Base-by-base conservation (phyloP, 2,797 vertebrate genomes). In the Loris lydekkerianus region DNA sequence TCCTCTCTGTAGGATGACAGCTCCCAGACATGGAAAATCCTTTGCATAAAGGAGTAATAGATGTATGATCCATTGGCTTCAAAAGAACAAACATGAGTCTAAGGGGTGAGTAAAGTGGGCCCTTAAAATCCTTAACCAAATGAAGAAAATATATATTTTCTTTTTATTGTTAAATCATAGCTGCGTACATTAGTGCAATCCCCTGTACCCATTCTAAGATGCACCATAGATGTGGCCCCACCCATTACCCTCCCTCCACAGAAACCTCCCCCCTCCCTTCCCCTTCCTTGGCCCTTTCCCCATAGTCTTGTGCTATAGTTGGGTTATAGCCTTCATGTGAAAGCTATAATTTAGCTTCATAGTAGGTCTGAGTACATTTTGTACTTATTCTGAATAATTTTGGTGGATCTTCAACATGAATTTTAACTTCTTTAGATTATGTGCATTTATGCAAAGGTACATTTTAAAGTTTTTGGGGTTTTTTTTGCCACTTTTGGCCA, bases 111-210 rank as follows among this genome's bases (percentile, higher is more conserved):
- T 56, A 76, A 85, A 87, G 14, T 49, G 2, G 0, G 6, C 27
- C 14, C 82, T 93, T 85, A 94, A 76, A 77, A 43, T 46, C 18
- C 3, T 70, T 88, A 70, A 89, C 15, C 46, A 69, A 81, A 63
- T 43, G 2, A 56, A 78, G 9, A 27, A 89, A 93, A 80, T 63
- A 37, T 34, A 34, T 34, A 34, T 34, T 34, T 34, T 34, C 34
- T 34, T 34, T 34, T 34, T 34, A 34, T 34, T 34, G 34, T 34
- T 34, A 34, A 34, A 34, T 34, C 34, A 34, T 34, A 34, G 34
- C 34, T 34, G 34, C 34, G 34, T 34, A 34, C 34, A 34, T 34
- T 34, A 34, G 34, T 34, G 34, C 34, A 34, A 34, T 34, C 34
- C 34, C 34, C 34, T 34, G 34, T 34, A 34, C 34, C 34, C 34